Evolutionary conservation across 2,113 vertebrate genomes (phyloP).

Genomic region (Eolophus roseicapilla): DNA sequence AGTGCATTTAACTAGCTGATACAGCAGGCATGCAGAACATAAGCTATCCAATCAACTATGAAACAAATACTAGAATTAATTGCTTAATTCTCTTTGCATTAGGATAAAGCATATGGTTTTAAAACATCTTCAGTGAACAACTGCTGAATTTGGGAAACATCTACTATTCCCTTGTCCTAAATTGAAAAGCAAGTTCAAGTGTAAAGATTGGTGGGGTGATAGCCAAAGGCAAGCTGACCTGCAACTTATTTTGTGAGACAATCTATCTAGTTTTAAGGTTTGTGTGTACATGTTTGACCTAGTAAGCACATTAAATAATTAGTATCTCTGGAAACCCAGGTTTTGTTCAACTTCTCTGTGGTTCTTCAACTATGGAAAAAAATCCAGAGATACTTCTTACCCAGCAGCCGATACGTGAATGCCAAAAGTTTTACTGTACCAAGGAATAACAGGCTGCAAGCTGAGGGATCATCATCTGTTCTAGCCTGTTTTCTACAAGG

Average conservation of each 20-base stretch:
- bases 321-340: not conserved
- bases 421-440: not conserved
- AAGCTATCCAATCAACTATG: not conserved
- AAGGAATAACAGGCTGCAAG: not conserved
- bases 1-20: not conserved
- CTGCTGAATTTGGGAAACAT: conserved; percentile 18
- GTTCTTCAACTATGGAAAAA: not conserved
- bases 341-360: not conserved
- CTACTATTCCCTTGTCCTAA: not conserved
- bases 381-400: not conserved
- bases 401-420: accelerated
- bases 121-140: conserved; percentile 14
- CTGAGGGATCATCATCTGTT: not conserved
- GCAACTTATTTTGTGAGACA: not conserved
- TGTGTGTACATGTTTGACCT: not conserved
- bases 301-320: not conserved
- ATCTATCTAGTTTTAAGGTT: not conserved
- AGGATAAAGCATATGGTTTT: conserved; percentile 9
- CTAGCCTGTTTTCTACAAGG: not conserved
- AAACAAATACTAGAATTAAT: conserved; percentile 44
- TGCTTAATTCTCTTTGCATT: conserved; percentile 49
- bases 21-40: not conserved
- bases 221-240: not conserved
- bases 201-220: not conserved
- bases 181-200: conserved; percentile 42